Evolutionary conservation across 2,113 vertebrate genomes (phyloP).

Genomic region (Gymnarchus niloticus): DNA sequence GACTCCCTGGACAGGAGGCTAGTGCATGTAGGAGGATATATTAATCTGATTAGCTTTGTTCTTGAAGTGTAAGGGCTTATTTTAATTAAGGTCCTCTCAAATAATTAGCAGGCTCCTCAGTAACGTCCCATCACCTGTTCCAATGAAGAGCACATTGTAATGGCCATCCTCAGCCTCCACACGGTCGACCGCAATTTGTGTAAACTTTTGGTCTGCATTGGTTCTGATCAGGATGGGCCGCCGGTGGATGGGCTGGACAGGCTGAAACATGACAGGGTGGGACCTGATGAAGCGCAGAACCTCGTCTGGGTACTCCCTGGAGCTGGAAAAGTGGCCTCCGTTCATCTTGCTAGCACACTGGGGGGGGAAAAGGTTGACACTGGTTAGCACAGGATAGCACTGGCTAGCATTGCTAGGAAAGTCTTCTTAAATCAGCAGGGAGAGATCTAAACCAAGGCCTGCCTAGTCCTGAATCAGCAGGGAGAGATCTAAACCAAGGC

Average conservation of each 20-base stretch:
- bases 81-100: background rate
- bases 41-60: background rate
- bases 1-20: background rate
- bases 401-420: constrained; percentile 1
- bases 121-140: constrained; percentile 72
- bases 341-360: constrained; percentile 96
- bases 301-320: constrained; percentile 90
- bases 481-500: background rate
- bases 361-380: background rate
- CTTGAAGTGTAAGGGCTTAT: background rate
- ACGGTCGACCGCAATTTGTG: constrained; percentile 86
- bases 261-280: constrained; percentile 86
- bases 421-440: background rate
- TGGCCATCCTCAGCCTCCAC: constrained; percentile 95
- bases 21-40: background rate
- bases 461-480: background rate
- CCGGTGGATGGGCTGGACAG: constrained; percentile 78
- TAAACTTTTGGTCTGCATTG: constrained; percentile 79
- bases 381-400: background rate
- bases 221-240: constrained; percentile 83
- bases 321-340: constrained; percentile 76
- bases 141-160: constrained; percentile 92
- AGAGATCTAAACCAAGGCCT: background rate
- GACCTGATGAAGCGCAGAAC: constrained; percentile 82
- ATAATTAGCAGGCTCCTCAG: background rate